Evolutionary conservation across 2,797 vertebrate species (phyloP).

Genomic region (Sebastes minor): DNA sequence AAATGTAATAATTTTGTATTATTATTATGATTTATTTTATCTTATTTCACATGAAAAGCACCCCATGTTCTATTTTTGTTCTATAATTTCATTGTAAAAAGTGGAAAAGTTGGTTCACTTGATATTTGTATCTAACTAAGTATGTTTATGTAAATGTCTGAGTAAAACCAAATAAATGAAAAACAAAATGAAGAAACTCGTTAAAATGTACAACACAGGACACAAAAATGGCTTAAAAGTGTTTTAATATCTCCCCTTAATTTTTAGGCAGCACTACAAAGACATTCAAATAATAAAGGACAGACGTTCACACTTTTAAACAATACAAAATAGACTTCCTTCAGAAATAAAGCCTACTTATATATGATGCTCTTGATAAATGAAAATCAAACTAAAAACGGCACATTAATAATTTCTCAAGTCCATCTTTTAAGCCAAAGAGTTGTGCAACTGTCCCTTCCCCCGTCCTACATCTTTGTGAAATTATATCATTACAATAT

Average conservation of each 20-base stretch:
- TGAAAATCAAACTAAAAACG: constrained; percentile 53
- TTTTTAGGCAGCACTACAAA: constrained; percentile 70
- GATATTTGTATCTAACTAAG: no score
- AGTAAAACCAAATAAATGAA: neutral
- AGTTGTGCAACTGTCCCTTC: constrained; percentile 56
- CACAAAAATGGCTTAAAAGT: constrained; percentile 23
- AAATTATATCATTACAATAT: constrained; percentile 44
- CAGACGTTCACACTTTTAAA: constrained; percentile 57
- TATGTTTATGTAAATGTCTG: no score
- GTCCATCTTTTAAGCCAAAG: constrained; percentile 44
- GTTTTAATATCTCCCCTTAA: constrained; percentile 69
- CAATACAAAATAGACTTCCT: constrained; percentile 57
- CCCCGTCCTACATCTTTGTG: constrained; percentile 28
- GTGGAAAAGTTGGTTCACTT: no score
- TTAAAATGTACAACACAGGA: neutral
- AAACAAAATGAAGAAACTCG: no score
- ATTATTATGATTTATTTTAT: no score
- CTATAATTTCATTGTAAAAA: no score
- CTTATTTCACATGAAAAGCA: no score
- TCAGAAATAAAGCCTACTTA: constrained; percentile 60
- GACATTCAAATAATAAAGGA: constrained; percentile 66
- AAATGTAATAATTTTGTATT: no score
- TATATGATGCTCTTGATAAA: constrained; percentile 47
- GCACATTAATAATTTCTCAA: constrained; percentile 43
- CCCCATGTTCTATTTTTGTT: no score